Base-by-base conservation (phyloP, 2,113 vertebrate genomes). In the Oxygymnocypris stewartii region DNA sequence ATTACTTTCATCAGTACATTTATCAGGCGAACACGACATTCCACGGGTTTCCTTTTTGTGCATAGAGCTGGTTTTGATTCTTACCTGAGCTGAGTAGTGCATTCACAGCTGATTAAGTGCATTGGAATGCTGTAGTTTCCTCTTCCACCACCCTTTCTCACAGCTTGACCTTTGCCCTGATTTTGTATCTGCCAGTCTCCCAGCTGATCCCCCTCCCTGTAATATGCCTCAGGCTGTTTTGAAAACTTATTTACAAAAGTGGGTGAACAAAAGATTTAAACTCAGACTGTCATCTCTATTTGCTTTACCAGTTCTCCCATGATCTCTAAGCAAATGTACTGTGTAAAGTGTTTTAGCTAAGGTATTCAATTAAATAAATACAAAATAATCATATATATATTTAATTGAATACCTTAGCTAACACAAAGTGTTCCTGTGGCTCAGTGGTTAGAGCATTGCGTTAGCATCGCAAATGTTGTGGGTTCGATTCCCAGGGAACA, bases 31-130 rank as follows among this genome's bases (percentile, higher is more conserved):
- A 35, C 9, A 1, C 16, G 3, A 35, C 25, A 49, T 49, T 69
- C 59, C 25, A 82, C 5, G 4, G 4, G 7, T 82, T 47, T 69
- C 9, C 14, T 40, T 78, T 40, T 16, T 40, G 18, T 1, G 0
- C 44, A 57, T 37, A 20, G 23, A 42, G 78, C 54, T 61, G 54
- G 49, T 57, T 84, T 84, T 74, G 42, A 65, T 25, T 28, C 25
- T 82, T 82, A 31, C 63, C 40, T 82, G 63, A 69, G 63, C n/a
- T 69, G 42, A 69, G n/a, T 8, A n/a, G 16, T 81, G 20, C 28
- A 67, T 61, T 49, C 31, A 59, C 23, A 11, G 23, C 28, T 49
- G 73, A 79, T 49, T n/a, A 85, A 76, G 54, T 69, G 18, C 6
- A 57, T 59, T 69, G 37, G 14, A 47, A 79, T 16, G 61, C 23